Evolutionary conservation across 2,888 invertebrate species (phyloP).

Genomic region (Nomada ruficornis): DNA sequence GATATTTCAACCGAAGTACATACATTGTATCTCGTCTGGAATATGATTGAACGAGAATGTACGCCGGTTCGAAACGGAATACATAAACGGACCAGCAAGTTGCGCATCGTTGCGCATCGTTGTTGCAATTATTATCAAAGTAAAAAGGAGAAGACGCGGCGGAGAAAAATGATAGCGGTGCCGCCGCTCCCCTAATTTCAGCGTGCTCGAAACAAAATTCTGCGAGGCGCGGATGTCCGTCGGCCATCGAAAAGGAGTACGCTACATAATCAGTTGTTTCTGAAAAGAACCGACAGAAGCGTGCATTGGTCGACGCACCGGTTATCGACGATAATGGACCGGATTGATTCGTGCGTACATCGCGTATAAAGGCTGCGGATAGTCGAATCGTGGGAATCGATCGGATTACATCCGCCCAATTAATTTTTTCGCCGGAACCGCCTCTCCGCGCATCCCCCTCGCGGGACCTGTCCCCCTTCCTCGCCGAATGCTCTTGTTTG

Average conservation of each 20-base stretch:
- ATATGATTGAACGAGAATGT: no score
- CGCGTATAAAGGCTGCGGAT: slow-evolving; percentile 59
- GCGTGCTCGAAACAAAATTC: slow-evolving; percentile 32
- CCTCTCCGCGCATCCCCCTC: slow-evolving; percentile 24
- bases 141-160: background rate
- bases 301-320: slow-evolving; percentile 51
- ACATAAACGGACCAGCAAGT: background rate
- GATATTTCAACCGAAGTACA: background rate
- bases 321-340: slow-evolving; percentile 71
- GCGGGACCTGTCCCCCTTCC: slow-evolving; percentile 41
- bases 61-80: no score
- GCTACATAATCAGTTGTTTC: slow-evolving; percentile 36
- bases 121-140: background rate
- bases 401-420: slow-evolving; percentile 82
- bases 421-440: slow-evolving; percentile 77
- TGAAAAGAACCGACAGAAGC: slow-evolving; percentile 56
- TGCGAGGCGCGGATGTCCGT: slow-evolving; percentile 47
- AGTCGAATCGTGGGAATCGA: slow-evolving; percentile 81
- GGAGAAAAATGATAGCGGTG: background rate
- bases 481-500: slow-evolving; percentile 56
- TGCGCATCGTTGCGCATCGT: background rate
- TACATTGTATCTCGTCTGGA: no score
- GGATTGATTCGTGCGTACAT: slow-evolving; percentile 70
- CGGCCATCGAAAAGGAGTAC: slow-evolving; percentile 27
- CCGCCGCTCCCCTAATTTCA: slow-evolving; percentile 34